Base-by-base conservation (phyloP, 92 coral and sea anemone species). In the Phymanthus crucifer region DNA sequence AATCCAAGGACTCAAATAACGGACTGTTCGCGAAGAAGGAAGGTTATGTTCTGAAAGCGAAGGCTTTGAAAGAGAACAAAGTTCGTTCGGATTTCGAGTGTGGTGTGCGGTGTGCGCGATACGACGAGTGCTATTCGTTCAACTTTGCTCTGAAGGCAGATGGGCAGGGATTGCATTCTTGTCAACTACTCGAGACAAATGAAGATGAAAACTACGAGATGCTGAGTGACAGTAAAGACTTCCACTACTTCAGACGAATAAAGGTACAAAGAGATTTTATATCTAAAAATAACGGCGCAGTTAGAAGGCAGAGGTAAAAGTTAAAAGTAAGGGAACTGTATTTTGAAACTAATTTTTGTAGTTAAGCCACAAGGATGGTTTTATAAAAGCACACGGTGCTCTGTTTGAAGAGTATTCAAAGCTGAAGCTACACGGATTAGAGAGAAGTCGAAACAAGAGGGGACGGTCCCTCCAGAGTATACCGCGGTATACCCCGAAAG, bases 201-300 rank as follows among this genome's bases (percentile, higher is more conserved):
- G 36, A 32, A 69, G 73, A 69, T 14, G 19, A 19, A 19, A 32
- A 16, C 2, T 47, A 45, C 18, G 19, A 36, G 73, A 16, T 69
- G 40, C 36, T 69, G 9, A 26, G 8, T 3, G 45, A 33, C 17
- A 69, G 45, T 23, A 4, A 33, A 31, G 73, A 19, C 23, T 69
- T 69, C 19, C 45, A 69, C 40, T 32, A 69, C 73, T 69, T 69
- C 73, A 69, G 6, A 6, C 73, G 73, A 13, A 8, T 69, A n/a
- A n/a, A n/a, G n/a, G n/a, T n/a, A n/a, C n/a, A n/a, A n/a, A n/a
- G n/a, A n/a, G n/a, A n/a, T n/a, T n/a, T n/a, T n/a, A n/a, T n/a
- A n/a, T n/a, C n/a, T n/a, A n/a, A n/a, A n/a, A n/a, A n/a, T n/a
- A n/a, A n/a, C n/a, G n/a, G n/a, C n/a, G n/a, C n/a, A n/a, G n/a